Evolutionary conservation across 2,113 vertebrate genomes (phyloP), one percentile per base, ranked within the genome.

Genomic region (Chaetops frenatus): DNA sequence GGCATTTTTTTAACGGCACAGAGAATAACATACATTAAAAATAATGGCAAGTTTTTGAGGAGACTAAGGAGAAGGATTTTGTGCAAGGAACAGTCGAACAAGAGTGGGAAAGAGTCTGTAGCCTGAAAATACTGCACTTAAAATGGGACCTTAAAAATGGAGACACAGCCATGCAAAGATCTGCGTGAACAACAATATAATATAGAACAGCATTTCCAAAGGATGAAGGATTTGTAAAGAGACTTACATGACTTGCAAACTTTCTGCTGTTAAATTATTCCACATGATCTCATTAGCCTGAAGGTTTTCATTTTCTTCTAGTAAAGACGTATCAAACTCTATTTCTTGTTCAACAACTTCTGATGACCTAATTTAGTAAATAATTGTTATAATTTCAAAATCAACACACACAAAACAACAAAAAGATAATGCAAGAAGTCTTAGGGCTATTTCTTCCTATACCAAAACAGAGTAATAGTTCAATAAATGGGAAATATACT

Each of bases 231-330:
- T 66, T 81, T 81, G n/a, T 47, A 47, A 88, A 81, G 50, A 98
- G 58, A 98, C 99, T 99, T 98, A 99, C 99, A 97, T 98, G 87
- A 97, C 95, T 98, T 99, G 99, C 86, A 99, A 98, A 97, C 97
- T 98, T 92, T 99, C 99, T 54, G 98, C 99, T 10, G 99, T 99
- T 97, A 99, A 98, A 74, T 99, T 99, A 98, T 99, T 99, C 99
- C 99, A 99, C 96, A 99, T 98, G 79, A 99, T 99, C 82, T 99
- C 99, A 97, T 99, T 99, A 91, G 98, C 98, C 73, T 99, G 98
- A 90, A 99, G 98, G 91, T 98, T 99, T 97, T 99, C 99, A 5
- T 98, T 99, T 96, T 99, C 99, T 94, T 99, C 99, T 96, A 99
- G 92, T 69, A 99, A 97, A 28, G 98, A 98, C 0, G 97, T 95